Evolutionary conservation across 1,140 invertebrate species (phyloP).

Genomic region (Copidosoma floridanum): DNA sequence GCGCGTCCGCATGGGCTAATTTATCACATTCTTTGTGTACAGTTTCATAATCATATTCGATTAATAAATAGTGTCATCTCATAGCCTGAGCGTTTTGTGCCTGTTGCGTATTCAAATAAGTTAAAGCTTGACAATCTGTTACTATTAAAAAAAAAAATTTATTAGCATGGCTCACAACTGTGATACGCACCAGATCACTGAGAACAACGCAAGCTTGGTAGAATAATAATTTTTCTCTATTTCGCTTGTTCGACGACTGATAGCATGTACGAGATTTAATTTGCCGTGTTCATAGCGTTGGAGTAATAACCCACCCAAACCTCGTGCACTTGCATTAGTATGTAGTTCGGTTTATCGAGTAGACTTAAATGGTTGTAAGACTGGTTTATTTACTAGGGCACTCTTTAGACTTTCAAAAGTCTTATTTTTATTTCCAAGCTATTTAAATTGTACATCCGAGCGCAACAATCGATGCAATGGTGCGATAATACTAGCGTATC

Average conservation of each 20-base stretch:
- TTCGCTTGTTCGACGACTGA: slow-evolving; percentile 24
- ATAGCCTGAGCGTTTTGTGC: no score
- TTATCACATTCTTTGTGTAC: no score
- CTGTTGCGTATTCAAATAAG: no score
- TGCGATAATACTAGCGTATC: slow-evolving; percentile 35
- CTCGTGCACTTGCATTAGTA: slow-evolving; percentile 40
- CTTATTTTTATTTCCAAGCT: not conserved
- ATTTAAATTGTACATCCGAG: not conserved
- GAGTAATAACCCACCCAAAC: slow-evolving; percentile 46
- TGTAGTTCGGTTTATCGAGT: slow-evolving; percentile 32
- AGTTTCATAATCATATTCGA: no score
- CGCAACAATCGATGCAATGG: slow-evolving; percentile 28
- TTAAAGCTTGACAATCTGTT: no score
- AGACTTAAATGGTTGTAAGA: slow-evolving; percentile 40
- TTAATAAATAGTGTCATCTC: no score
- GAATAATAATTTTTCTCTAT: slow-evolving; percentile 29
- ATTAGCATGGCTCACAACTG: no score
- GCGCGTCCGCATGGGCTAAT: no score
- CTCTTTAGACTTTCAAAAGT: not conserved
- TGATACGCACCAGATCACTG: slow-evolving; percentile 20
- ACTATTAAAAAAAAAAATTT: no score
- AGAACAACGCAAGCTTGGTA: slow-evolving; percentile 27
- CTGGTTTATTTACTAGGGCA: slow-evolving; percentile 7
- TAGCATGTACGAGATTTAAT: slow-evolving; percentile 20
- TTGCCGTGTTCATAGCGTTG: slow-evolving; percentile 26